Conservation (phyloP, 2,888 invertebrate species). For the Tiliacea citrago region DNA sequence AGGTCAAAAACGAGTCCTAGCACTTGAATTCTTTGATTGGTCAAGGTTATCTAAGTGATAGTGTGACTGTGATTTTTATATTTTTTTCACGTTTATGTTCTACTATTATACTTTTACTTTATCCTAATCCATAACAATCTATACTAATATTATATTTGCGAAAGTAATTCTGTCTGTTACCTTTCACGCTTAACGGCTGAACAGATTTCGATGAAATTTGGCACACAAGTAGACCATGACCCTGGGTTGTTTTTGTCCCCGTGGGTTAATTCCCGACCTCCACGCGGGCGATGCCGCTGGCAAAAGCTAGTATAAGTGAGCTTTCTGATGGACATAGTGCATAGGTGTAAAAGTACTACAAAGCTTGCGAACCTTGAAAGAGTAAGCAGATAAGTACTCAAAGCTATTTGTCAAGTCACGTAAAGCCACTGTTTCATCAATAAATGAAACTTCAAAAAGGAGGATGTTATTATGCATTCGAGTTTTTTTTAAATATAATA, state of each 20-base stretch:
- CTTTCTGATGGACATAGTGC: not conserved
- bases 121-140: too few species aligned
- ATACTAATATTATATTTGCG: not conserved
- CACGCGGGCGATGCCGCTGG: not conserved
- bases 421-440: not conserved
- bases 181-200: not conserved
- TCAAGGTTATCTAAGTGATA: constrained; percentile 43
- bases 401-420: not conserved
- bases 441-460: not conserved
- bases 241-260: not conserved
- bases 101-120: not conserved
- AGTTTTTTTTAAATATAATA: too few species aligned
- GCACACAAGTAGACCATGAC: not conserved
- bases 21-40: constrained; percentile 43
- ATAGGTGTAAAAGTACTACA: not conserved
- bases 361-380: not conserved
- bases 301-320: not conserved
- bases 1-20: constrained; percentile 40
- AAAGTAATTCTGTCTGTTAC: not conserved
- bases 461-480: too few species aligned
- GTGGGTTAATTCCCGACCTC: not conserved
- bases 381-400: not conserved
- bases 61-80: constrained; percentile 8
- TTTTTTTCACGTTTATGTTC: not conserved
- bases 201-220: not conserved